Conservation (phyloP, 2,797 vertebrate species). For the Danio jaintianensis region DNA sequence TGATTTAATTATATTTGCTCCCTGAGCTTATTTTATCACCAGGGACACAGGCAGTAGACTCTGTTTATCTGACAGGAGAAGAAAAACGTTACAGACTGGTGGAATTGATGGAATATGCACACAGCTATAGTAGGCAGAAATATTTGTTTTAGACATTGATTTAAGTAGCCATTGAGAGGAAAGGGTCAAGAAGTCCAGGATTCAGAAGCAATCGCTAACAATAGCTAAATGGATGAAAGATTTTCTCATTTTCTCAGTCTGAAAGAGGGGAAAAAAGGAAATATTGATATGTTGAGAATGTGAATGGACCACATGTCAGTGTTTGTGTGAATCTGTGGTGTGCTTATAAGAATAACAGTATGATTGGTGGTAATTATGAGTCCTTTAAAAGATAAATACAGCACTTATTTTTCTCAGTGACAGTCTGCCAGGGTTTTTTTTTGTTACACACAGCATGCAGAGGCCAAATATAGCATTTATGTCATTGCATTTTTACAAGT, state of each 20-base stretch:
- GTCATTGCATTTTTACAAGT: neutral
- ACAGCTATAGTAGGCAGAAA: constrained; percentile 66
- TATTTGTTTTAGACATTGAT: constrained; percentile 77
- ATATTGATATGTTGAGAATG: constrained; percentile 18
- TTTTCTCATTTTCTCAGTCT: constrained; percentile 6
- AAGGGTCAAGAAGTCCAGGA: constrained; percentile 67
- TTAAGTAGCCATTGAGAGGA: constrained; percentile 61
- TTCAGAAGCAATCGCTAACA: constrained; percentile 69
- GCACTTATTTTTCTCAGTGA: neutral
- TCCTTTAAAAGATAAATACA: constrained; percentile 16
- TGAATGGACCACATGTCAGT: constrained; percentile 20
- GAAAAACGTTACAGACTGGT: neutral
- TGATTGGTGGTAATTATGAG: constrained; percentile 26
- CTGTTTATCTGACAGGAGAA: constrained; percentile 8
- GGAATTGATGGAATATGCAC: constrained; percentile 34
- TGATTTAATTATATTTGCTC: constrained; percentile 5
- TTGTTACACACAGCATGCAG: neutral
- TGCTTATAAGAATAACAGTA: constrained; percentile 1
- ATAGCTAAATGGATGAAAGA: constrained; percentile 56
- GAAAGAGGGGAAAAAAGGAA: neutral
- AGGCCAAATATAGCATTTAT: neutral
- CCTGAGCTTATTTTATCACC: neutral
- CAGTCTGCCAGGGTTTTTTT: neutral
- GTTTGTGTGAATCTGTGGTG: neutral
- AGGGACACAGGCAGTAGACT: neutral